Conservation (phyloP, 2,797 vertebrate species). For the Sebastes taczanowskii region DNA sequence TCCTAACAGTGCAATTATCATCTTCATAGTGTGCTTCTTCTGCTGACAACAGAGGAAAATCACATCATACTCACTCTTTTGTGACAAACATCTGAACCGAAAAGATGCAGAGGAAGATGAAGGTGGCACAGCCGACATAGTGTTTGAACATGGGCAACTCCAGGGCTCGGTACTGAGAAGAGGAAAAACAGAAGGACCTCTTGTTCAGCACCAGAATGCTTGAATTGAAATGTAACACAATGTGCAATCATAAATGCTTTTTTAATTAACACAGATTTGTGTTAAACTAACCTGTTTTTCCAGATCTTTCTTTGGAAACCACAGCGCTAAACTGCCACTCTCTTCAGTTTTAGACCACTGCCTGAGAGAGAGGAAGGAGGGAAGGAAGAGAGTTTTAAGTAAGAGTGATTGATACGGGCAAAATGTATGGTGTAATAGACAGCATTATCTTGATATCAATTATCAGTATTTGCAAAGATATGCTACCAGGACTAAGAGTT, state of each 20-base stretch:
- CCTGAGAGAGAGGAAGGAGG: constrained; percentile 68
- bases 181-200: constrained; percentile 1
- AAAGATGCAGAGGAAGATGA: constrained; percentile 94
- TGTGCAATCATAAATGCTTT: neutral
- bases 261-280: neutral
- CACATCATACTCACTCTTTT: constrained; percentile 82
- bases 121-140: constrained; percentile 89
- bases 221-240: neutral
- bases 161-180: constrained; percentile 89
- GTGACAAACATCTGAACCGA: constrained; percentile 89
- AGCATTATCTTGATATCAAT: neutral
- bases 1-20: neutral
- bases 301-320: constrained; percentile 90
- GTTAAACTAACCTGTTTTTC: constrained; percentile 90
- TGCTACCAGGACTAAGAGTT: neutral
- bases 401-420: neutral
- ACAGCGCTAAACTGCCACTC: constrained; percentile 85
- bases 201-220: neutral
- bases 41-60: neutral
- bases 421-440: neutral
- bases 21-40: neutral
- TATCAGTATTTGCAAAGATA: neutral
- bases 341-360: constrained; percentile 93
- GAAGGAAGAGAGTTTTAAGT: neutral
- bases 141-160: constrained; percentile 90